Percentiles rank a stretch among this genome's conserved stretches.
These are phyloP conservation scores for Sinosuthora webbiana DNA, from an alignment of 2,113 vertebrate genomes.

Conservation along the genomic window DNA sequence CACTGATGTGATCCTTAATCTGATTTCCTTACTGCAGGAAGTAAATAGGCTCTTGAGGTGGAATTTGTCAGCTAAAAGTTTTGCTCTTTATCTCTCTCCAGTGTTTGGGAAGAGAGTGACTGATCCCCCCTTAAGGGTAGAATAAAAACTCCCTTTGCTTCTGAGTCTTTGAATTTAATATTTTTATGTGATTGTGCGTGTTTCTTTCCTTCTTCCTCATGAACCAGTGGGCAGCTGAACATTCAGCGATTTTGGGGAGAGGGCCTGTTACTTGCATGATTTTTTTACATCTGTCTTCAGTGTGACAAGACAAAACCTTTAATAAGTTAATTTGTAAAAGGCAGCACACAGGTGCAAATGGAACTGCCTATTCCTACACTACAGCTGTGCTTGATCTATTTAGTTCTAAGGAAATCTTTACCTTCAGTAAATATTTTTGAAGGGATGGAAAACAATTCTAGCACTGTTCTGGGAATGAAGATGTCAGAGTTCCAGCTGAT, in stretches of 20 bases:
- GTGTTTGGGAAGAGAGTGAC: neutral
- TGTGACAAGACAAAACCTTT: neutral
- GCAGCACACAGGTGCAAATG: neutral
- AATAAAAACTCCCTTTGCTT: neutral
- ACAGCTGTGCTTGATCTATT: neutral
- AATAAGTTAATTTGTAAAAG: neutral
- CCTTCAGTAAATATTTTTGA: neutral
- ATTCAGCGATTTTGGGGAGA: neutral
- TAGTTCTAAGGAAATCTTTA: neutral
- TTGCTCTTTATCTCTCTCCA: neutral
- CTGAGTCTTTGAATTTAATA: neutral
- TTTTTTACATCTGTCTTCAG: neutral
- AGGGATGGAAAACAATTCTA: neutral
- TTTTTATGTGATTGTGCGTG: neutral
- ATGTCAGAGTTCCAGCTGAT: neutral
- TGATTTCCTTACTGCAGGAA: neutral
- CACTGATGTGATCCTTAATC: neutral
- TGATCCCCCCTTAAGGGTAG: fast-evolving
- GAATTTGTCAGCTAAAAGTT: neutral
- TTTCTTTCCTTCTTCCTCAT: neutral
- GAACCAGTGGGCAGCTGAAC: neutral
- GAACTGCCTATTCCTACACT: neutral
- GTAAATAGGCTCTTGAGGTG: neutral
- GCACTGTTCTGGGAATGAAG: neutral
- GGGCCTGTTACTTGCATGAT: neutral